phyloP scores from a whole-genome alignment of 1,140 invertebrate species.

The Drosophila setifemur region DNA sequence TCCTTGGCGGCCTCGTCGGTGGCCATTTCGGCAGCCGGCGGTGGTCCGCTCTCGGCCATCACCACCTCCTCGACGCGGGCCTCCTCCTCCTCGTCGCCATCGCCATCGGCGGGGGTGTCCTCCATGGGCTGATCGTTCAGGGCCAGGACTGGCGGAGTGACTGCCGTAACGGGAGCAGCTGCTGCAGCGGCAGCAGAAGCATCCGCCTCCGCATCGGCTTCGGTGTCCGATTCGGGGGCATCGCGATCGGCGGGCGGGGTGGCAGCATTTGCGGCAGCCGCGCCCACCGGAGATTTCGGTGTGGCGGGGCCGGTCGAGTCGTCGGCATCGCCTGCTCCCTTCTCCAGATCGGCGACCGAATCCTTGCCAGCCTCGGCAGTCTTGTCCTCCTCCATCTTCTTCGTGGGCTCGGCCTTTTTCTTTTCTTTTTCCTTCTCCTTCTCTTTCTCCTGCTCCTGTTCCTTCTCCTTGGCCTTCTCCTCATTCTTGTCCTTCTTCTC shows the following conservation, averaged over 20 bases:
- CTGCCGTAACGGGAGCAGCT: not conserved
- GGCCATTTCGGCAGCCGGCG: constrained; percentile 55
- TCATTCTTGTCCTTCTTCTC: not conserved
- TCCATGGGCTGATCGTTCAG: constrained; percentile 79
- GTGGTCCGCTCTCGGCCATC: constrained; percentile 57
- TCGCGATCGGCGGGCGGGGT: constrained; percentile 13
- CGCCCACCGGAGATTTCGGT: constrained; percentile 29
- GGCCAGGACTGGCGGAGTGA: constrained; percentile 43
- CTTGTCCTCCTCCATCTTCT: constrained; percentile 20
- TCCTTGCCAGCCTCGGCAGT: constrained; percentile 17
- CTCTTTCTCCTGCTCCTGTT: not conserved
- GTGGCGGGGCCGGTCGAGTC: constrained; percentile 18
- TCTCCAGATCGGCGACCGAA: not conserved
- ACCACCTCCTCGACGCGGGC: constrained; percentile 66
- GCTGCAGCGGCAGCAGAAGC: not conserved
- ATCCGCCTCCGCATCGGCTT: not conserved
- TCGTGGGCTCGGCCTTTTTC: constrained; percentile 1
- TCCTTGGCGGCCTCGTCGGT: constrained; percentile 71
- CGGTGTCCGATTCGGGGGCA: constrained; percentile 15
- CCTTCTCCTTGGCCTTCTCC: not conserved
- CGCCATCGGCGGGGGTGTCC: constrained; percentile 53
- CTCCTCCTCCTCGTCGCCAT: constrained; percentile 55
- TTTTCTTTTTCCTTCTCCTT: constrained; percentile 1
- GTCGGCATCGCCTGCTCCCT: constrained; percentile 7
- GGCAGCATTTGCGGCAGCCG: constrained; percentile 18